Conservation (phyloP, 2,113 vertebrate genomes). For the Brachypteracias leptosomus region DNA sequence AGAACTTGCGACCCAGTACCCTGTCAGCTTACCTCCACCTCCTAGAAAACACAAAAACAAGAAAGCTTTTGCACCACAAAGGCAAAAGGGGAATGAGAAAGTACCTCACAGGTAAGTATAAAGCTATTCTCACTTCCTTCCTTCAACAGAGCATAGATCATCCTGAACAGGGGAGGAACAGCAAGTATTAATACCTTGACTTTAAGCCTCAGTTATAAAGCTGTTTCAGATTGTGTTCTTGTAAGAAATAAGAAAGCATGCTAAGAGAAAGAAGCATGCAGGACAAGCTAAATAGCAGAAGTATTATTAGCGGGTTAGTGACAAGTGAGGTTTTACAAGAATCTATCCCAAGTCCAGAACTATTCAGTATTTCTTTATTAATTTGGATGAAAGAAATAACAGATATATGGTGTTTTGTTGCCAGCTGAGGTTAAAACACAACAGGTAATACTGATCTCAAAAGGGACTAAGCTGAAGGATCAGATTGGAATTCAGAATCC, state of each 20-base stretch:
- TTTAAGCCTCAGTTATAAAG: background rate
- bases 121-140: background rate
- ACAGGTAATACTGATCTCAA: background rate
- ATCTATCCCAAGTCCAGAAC: background rate
- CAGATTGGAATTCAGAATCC: background rate
- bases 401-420: too few species aligned
- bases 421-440: too few species aligned
- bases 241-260: background rate
- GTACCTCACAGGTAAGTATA: fast-evolving
- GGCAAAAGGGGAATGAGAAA: background rate
- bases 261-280: background rate
- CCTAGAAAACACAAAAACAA: background rate
- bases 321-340: background rate
- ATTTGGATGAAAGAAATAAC: background rate
- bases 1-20: background rate
- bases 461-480: background rate
- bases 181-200: background rate
- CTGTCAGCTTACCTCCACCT: background rate
- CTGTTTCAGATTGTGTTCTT: background rate
- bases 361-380: background rate
- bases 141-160: background rate
- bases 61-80: background rate
- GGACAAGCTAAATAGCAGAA: background rate
- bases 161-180: background rate
- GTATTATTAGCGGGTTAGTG: background rate